A percentile compares a stretch with the other conserved stretches of the same genome.
These are phyloP conservation scores for Diachasmimorpha longicaudata DNA, from an alignment of 1,140 invertebrate genomes.

Conservation along the genomic window DNA sequence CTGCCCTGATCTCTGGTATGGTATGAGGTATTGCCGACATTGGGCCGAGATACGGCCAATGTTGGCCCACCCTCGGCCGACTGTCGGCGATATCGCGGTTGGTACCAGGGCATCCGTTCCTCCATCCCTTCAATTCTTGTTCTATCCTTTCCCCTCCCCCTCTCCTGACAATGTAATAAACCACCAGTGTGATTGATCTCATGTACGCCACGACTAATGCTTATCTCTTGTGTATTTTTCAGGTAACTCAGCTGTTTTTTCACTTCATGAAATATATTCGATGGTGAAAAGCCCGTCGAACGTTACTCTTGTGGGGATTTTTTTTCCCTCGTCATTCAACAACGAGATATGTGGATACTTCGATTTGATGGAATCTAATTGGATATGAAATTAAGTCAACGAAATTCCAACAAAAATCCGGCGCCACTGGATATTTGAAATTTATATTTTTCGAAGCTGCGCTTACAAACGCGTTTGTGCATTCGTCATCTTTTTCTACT, in stretches of 20 bases:
- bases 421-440: slow-evolving; percentile 51
- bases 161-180: not conserved
- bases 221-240: not conserved
- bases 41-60: too few relatives aligned
- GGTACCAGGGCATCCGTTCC: too few relatives aligned
- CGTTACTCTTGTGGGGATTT: not conserved
- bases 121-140: not conserved
- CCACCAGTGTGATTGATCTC: not conserved
- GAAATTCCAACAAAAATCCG: slow-evolving; percentile 53
- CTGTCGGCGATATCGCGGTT: too few relatives aligned
- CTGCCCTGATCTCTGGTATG: too few relatives aligned
- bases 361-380: slow-evolving; percentile 54
- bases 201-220: not conserved
- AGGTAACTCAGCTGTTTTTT: not conserved
- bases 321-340: not conserved
- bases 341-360: slow-evolving; percentile 13
- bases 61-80: too few relatives aligned
- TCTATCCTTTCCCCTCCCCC: not conserved
- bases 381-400: slow-evolving; percentile 61
- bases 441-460: slow-evolving; percentile 52
- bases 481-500: slow-evolving; percentile 57
- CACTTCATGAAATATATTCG: not conserved
- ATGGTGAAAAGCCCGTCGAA: not conserved
- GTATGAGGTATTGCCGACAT: too few relatives aligned
- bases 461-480: slow-evolving; percentile 24